A percentile compares a stretch with the other conserved stretches of the same genome.
phyloP scores from a whole-genome alignment of 2,113 vertebrate genomes.

The Notarius lentiginosus region DNA sequence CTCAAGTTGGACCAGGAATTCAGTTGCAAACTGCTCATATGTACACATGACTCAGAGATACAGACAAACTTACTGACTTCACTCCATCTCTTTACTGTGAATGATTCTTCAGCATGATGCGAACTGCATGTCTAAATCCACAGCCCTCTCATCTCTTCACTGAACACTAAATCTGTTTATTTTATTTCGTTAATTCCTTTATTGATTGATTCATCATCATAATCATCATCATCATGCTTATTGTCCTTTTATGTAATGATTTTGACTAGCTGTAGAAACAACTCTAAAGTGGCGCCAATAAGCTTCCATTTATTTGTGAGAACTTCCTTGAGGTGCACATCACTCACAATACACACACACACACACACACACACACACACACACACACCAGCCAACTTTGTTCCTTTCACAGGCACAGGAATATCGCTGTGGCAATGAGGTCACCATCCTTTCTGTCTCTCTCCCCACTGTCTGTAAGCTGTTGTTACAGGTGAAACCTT shows the following conservation, averaged over 20 bases:
- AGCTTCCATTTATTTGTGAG: neutral
- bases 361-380: slow-evolving; percentile 31
- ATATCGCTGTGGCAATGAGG: slow-evolving; percentile 57
- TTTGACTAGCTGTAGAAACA: too few relatives aligned
- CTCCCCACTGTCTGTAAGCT: slow-evolving; percentile 51
- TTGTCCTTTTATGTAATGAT: neutral
- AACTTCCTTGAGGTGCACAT: slow-evolving; percentile 23
- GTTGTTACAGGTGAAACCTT: slow-evolving; percentile 48
- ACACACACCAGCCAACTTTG: slow-evolving; percentile 55
- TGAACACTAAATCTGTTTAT: neutral
- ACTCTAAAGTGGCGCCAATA: neutral
- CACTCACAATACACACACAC: slow-evolving; percentile 27
- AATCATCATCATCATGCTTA: neutral
- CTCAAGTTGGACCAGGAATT: slow-evolving; percentile 36
- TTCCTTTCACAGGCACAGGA: slow-evolving; percentile 69
- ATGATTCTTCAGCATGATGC: neutral
- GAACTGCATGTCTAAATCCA: neutral
- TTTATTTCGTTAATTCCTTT: neutral
- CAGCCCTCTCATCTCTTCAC: neutral
- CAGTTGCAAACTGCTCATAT: neutral
- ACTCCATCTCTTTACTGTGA: neutral
- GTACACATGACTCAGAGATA: neutral
- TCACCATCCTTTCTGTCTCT: slow-evolving; percentile 38
- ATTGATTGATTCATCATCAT: neutral
- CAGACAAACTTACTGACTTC: neutral